These are phyloP conservation scores for Dynastes hyllus DNA, from an alignment of 2,888 invertebrate genomes.

Conservation along the genomic window DNA sequence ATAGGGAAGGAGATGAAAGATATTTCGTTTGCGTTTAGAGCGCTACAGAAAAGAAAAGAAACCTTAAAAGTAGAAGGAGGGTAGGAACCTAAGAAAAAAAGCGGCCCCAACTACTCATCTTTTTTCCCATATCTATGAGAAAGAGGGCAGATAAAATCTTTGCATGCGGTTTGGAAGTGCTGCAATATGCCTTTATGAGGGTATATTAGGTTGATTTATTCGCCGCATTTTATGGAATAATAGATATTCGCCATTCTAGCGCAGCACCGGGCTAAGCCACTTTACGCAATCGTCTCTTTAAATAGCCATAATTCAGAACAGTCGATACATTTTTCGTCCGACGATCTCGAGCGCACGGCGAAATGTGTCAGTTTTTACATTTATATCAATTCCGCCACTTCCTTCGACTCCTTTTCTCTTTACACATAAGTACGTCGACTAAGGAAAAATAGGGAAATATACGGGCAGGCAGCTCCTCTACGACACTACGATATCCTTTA, in stretches of 20 bases:
- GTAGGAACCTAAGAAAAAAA: constrained; percentile 48
- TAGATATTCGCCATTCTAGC: constrained; percentile 58
- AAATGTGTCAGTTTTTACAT: constrained; percentile 47
- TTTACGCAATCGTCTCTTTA: constrained; percentile 59
- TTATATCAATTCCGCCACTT: constrained; percentile 44
- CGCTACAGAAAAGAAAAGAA: no score
- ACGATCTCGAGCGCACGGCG: neutral
- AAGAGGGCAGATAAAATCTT: constrained; percentile 61
- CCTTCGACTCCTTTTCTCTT: neutral
- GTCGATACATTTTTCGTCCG: constrained; percentile 53
- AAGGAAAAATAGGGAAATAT: neutral
- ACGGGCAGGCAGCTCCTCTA: neutral
- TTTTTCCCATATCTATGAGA: constrained; percentile 51
- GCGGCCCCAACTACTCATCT: constrained; percentile 52
- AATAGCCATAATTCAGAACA: constrained; percentile 57
- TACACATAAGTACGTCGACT: neutral
- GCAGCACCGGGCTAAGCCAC: constrained; percentile 55
- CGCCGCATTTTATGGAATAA: constrained; percentile 65
- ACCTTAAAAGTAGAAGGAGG: constrained; percentile 10
- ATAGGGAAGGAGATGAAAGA: neutral
- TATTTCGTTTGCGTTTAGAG: neutral
- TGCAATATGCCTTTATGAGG: constrained; percentile 64
- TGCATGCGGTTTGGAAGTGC: constrained; percentile 64
- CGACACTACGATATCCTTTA: neutral
- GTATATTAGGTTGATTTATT: constrained; percentile 65